phyloP scores from a whole-genome alignment of 2,888 invertebrate genomes.

The Oxytorus armatus region DNA sequence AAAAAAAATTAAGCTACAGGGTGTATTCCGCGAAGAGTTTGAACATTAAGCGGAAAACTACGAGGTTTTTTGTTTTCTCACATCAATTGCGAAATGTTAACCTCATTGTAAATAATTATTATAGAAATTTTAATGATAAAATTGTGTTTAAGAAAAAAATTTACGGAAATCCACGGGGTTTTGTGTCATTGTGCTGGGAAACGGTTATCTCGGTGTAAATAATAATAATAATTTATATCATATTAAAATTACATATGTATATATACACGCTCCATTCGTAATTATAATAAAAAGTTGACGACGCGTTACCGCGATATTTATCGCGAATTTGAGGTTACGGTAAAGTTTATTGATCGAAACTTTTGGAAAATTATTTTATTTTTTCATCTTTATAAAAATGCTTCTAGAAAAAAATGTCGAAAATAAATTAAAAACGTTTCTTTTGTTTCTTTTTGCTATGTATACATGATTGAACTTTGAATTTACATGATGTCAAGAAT shows the following conservation, averaged over 20 bases:
- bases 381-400: neutral
- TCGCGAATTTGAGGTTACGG: neutral
- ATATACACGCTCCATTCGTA: constrained; percentile 51
- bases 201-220: constrained; percentile 30
- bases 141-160: too few species aligned
- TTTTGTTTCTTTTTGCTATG: too few species aligned
- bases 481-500: too few species aligned
- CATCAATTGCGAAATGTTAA: constrained; percentile 30
- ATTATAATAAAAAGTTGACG: constrained; percentile 50
- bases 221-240: constrained; percentile 23
- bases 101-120: constrained; percentile 47
- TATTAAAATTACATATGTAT: constrained; percentile 40
- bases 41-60: constrained; percentile 26
- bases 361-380: neutral
- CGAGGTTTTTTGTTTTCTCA: constrained; percentile 17
- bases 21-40: constrained; percentile 31
- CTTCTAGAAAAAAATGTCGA: too few species aligned
- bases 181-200: neutral
- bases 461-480: too few species aligned
- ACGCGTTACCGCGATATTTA: constrained; percentile 33
- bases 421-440: too few species aligned
- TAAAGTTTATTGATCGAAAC: neutral
- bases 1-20: constrained; percentile 48
- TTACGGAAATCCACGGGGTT: neutral
- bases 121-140: neutral